These are phyloP conservation scores for Serripes groenlandicus DNA, from an alignment of 2,888 invertebrate species.

Conservation along the genomic window DNA sequence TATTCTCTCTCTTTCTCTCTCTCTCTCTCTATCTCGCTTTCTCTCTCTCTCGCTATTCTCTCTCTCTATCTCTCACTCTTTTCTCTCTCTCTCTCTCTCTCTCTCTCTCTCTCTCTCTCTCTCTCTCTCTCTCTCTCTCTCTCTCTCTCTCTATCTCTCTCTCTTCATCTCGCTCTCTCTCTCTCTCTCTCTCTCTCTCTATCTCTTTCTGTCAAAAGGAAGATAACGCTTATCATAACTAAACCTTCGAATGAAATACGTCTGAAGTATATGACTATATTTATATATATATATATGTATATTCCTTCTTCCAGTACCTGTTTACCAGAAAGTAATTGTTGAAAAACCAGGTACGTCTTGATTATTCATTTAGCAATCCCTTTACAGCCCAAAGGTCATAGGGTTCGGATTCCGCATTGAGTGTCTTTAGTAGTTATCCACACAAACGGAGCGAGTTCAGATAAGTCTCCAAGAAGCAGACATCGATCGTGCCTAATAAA, in stretches of 20 bases:
- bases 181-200: not conserved
- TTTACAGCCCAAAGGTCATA: too few relatives aligned
- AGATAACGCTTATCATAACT: too few relatives aligned
- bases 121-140: not conserved
- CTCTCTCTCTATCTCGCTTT: not conserved
- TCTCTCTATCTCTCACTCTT: not conserved
- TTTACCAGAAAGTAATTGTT: conserved; percentile 27
- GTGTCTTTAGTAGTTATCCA: too few relatives aligned
- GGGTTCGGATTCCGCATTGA: too few relatives aligned
- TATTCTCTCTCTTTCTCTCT: not conserved
- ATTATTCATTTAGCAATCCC: not conserved
- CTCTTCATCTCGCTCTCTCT: not conserved
- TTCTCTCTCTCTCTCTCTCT: not conserved
- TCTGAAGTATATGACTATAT: too few relatives aligned
- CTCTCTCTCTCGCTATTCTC: not conserved
- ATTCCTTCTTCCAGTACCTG: not conserved
- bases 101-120: not conserved
- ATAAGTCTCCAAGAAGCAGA: too few relatives aligned
- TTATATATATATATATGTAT: not conserved
- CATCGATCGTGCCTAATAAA: too few relatives aligned
- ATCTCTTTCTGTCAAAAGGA: not conserved
- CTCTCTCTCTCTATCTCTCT: not conserved
- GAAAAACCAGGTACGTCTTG: conserved; percentile 27
- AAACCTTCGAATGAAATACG: too few relatives aligned
- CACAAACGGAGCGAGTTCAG: too few relatives aligned